Conservation (phyloP, 2,113 vertebrate species). For the Saccopteryx leptura region DNA sequence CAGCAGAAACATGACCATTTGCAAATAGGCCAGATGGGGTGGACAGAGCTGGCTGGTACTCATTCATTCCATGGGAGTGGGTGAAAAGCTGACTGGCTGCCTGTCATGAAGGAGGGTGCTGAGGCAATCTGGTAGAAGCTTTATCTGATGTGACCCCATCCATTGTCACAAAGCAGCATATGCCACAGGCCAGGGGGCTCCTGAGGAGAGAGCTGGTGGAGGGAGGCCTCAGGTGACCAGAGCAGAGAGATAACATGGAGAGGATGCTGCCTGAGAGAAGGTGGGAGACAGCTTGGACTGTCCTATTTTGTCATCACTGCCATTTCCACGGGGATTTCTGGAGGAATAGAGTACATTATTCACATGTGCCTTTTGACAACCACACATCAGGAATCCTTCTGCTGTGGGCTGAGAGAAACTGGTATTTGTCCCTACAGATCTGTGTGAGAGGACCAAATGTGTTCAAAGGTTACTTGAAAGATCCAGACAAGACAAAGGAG, state of each 20-base stretch:
- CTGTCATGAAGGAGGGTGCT: not conserved
- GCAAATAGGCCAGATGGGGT: not conserved
- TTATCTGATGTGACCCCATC: not conserved
- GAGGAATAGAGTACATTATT: not conserved
- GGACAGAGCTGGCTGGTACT: not conserved
- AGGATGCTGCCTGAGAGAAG: not conserved
- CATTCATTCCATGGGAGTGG: not conserved
- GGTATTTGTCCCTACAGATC: conserved; percentile 89
- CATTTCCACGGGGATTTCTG: not conserved
- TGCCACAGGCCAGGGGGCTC: not conserved
- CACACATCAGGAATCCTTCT: not conserved
- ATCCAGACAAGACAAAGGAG: conserved; percentile 94
- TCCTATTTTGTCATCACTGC: not conserved
- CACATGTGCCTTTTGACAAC: not conserved
- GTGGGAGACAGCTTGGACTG: not conserved
- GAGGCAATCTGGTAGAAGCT: not conserved
- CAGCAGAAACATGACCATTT: not conserved
- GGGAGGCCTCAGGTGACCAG: not conserved
- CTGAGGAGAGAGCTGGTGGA: not conserved
- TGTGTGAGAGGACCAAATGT: conserved; percentile 99
- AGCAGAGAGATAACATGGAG: not conserved
- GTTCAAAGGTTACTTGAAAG: conserved; percentile 99
- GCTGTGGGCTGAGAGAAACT: not conserved
- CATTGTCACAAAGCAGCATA: not conserved
- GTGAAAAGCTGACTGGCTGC: not conserved